Base-by-base conservation (phyloP, 2,888 invertebrate genomes). In the Napeogenes sylphis region DNA sequence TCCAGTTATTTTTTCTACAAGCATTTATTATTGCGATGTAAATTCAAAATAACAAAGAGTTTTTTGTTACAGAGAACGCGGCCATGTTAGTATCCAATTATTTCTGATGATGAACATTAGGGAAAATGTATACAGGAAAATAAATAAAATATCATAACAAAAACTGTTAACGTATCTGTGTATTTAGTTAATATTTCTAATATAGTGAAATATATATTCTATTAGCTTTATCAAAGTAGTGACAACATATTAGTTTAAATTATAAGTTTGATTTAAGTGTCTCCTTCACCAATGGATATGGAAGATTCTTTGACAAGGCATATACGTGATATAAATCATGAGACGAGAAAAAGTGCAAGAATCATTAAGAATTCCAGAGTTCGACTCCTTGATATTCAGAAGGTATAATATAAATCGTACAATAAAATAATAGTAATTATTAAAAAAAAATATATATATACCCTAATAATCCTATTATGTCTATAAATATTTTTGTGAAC, bases 311-410 rank as follows among this genome's bases (percentile, higher is more conserved):
- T 84, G 38, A 67, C 78, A 35, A 80, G 79, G 3, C 81, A 85
- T 67, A 81, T 88, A 58, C 77, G 83, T 1, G 85, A 87, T 13
- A 83, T 87, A 33, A 83, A 87, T 67, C 75, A 78, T 13, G 85
- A 87, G 2, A 78, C 82, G 1, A 74, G 85, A 13, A 85, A 85
- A 70, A 87, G 87, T 61, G 75, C 82, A 13, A 75, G 84, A 30
- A 79, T 84, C 64, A 83, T 87, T 56, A 74, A 84, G 33, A 85
- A 86, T 65, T 87, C 86, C 0, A 79, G 83, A 56, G 73, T 78
- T 0, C 79, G 85, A 63, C 73, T 88, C 12, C 73, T 83, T 45
- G 84, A 86, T 68, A 79, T 87, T 66, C 87, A 87, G 65, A 86
- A 85, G 78, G 80, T 80, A 46, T 42, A 35, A 45, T 10, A 38